Base-by-base conservation (phyloP, 2,797 vertebrate genomes). In the Paramormyrops hopkinsi region DNA sequence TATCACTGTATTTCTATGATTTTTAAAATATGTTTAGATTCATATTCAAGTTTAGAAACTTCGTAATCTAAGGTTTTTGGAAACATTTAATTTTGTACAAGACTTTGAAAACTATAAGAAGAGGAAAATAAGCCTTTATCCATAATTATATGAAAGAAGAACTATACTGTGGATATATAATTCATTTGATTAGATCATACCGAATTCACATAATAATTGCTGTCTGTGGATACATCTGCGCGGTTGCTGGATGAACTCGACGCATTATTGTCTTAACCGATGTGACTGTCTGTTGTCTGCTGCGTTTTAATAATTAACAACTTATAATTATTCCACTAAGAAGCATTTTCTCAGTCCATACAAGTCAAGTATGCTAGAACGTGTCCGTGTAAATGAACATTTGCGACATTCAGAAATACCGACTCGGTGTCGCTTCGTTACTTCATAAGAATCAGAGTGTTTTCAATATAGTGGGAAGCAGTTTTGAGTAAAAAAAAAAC, bases 191-290 rank as follows among this genome's bases (percentile, higher is more conserved):
- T 19, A 94, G 94, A 94, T 95, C 94, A 95, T 96, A 94, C 93
- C 95, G 93, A 93, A 95, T 96, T 95, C 94, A 95, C 93, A 94
- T 94, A 94, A 96, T 96, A 96, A 96, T 96, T 92, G 92, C 90
- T 12, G 94, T 95, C 95, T 91, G 84, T 69, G 92, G 95, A 93
- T 93, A 90, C 90, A 92, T 65, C 90, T 93, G 93, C 94, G 94
- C 95, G 95, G 95, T 95, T 92, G 90, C 90, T 51, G 91, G 76
- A 51, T 86, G 90, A 93, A 93, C 85, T 86, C 88, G 89, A 51
- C 86, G 92, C 94, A 93, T 95, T 93, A 93, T 94, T 94, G 93
- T 92, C 93, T 96, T 85, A 84, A 41, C 84, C 59, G 84, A 59
- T 41, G 56, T 86, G 95, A 93, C 95, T 96, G 95, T 96, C 88